These are phyloP conservation scores for Hypsopygia costalis DNA, from an alignment of 2,888 invertebrate genomes.

Conservation along the genomic window DNA sequence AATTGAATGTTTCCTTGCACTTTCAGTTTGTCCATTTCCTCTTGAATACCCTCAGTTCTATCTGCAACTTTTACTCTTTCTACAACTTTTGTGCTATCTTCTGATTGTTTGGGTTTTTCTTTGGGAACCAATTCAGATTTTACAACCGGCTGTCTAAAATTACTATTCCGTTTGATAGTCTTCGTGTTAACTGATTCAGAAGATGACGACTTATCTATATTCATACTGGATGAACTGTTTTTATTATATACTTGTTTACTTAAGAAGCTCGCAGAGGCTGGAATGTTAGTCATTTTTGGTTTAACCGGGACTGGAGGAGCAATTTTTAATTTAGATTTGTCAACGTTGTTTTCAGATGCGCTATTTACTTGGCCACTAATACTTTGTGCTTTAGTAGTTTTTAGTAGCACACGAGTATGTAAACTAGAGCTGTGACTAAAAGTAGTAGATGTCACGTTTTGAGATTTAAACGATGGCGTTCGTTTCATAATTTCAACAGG, in stretches of 20 bases:
- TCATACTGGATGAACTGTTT: conserved; percentile 29
- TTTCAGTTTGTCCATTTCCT: conserved; percentile 29
- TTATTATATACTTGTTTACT: conserved; percentile 20
- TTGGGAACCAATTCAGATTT: conserved; percentile 48
- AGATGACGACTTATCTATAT: conserved; percentile 42
- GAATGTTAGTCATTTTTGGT: conserved; percentile 67
- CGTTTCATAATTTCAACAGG: conserved; percentile 53
- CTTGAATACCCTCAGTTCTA: conserved; percentile 20
- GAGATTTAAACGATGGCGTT: conserved; percentile 48
- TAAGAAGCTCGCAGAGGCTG: conserved; percentile 28
- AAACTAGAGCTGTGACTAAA: conserved; percentile 39
- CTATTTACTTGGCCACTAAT: conserved; percentile 25
- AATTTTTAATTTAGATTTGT: conserved; percentile 65
- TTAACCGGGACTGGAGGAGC: conserved; percentile 85
- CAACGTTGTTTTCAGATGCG: conserved; percentile 24
- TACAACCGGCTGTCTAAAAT: conserved; percentile 35
- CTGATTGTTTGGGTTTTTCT: conserved; percentile 26
- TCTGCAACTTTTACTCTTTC: conserved; percentile 12
- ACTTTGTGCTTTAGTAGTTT: conserved; percentile 34
- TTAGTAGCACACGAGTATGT: conserved; percentile 36
- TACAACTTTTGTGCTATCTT: conserved; percentile 19
- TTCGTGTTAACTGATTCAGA: conserved; percentile 47
- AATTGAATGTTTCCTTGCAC: conserved; percentile 60
- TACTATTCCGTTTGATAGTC: conserved; percentile 51
- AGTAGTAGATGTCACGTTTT: conserved; percentile 40